phyloP scores from a whole-genome alignment of 2,113 vertebrate species.

The Megaleporinus macrocephalus region DNA sequence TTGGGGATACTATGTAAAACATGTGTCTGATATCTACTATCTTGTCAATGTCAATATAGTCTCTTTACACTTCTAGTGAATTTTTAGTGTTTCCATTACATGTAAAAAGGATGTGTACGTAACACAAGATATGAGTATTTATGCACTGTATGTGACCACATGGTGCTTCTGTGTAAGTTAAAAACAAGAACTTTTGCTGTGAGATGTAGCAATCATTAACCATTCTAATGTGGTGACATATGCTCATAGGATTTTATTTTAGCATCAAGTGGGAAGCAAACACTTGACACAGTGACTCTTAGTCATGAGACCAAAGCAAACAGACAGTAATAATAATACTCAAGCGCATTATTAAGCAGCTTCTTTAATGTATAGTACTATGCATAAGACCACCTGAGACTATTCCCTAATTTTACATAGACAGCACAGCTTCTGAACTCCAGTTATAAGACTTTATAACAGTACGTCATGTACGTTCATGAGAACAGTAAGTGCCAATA shows the following conservation, averaged over 20 bases:
- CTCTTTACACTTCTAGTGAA: background rate
- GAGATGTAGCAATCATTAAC: background rate
- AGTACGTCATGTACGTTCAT: no score
- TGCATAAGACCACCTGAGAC: no score
- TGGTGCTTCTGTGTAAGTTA: background rate
- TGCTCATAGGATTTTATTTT: constrained; percentile 6
- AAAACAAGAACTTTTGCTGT: background rate
- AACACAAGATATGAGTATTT: background rate
- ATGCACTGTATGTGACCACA: background rate
- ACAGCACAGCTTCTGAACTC: no score
- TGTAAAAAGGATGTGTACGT: background rate
- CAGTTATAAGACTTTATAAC: no score
- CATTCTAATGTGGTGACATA: constrained; percentile 3
- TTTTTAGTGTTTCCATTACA: background rate
- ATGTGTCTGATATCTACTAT: background rate
- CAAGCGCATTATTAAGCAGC: background rate
- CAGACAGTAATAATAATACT: background rate
- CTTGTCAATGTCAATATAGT: no score
- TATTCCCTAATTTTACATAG: no score
- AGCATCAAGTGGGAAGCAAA: constrained; percentile 21
- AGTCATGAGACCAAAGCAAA: constrained; percentile 10
- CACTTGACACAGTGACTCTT: constrained; percentile 28
- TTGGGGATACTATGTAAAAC: no score
- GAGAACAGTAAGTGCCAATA: no score
- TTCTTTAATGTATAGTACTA: background rate